Percentiles rank a stretch among this genome's conserved stretches.
Conservation (phyloP, 2,888 invertebrate species). For the Tenthredo distinguenda region DNA sequence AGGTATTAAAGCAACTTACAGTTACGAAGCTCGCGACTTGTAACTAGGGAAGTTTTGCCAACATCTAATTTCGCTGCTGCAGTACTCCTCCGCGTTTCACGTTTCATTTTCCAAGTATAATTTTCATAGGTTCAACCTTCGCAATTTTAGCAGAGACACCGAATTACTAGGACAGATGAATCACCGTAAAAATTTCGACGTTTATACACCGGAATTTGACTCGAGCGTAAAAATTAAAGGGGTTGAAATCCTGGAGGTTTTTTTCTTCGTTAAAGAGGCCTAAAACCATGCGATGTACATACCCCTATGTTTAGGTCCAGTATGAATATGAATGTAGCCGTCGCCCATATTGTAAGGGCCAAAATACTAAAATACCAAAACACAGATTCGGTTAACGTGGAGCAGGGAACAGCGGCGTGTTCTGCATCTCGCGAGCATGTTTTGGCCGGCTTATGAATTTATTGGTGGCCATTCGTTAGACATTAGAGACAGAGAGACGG, state of each 20-base stretch:
- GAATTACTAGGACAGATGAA: neutral
- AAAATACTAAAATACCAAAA: constrained; percentile 31
- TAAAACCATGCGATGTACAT: neutral
- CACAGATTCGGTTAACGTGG: constrained; percentile 57
- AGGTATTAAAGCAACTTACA: neutral
- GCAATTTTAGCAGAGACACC: neutral
- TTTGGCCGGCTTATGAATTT: constrained; percentile 76
- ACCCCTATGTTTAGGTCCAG: neutral
- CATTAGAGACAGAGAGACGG: constrained; percentile 69
- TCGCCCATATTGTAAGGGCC: constrained; percentile 25
- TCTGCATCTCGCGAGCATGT: constrained; percentile 73
- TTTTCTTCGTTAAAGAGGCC: neutral
- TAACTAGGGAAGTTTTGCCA: constrained; percentile 6
- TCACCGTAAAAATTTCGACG: neutral
- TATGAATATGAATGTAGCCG: constrained; percentile 15
- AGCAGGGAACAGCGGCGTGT: constrained; percentile 64
- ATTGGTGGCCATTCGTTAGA: constrained; percentile 76
- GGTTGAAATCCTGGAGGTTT: neutral
- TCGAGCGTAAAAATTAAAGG: neutral
- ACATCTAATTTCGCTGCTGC: neutral
- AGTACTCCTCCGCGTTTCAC: neutral
- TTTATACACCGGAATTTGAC: neutral
- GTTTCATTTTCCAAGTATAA: neutral
- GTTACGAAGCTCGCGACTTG: constrained; percentile 18
- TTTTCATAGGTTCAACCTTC: neutral